Percentiles rank a stretch among this genome's conserved stretches.
Conservation (phyloP, 2,888 invertebrate species). For the Ctena decussata region DNA sequence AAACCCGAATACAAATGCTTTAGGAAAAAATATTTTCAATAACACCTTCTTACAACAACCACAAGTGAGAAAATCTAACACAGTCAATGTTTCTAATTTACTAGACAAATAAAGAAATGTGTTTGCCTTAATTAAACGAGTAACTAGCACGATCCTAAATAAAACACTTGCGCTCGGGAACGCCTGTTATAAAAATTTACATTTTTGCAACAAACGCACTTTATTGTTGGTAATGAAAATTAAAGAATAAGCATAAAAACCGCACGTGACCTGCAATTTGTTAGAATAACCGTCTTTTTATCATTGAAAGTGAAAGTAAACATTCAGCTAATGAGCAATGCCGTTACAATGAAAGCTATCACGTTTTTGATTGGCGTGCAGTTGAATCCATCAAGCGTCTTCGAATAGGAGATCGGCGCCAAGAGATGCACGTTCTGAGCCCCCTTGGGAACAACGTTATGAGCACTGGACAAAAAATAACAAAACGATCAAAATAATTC, state of each 20-base stretch:
- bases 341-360: neutral
- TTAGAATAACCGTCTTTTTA: slow-evolving; percentile 16
- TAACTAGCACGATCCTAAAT: neutral
- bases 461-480: too few relatives aligned
- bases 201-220: neutral
- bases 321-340: neutral
- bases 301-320: neutral
- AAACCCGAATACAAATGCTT: too few relatives aligned
- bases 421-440: too few relatives aligned
- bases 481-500: too few relatives aligned
- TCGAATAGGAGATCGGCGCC: too few relatives aligned
- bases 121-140: slow-evolving; percentile 1
- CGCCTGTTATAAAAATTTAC: neutral
- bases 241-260: neutral
- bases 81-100: neutral
- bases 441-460: too few relatives aligned
- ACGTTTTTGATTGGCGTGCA: slow-evolving; percentile 8
- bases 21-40: too few relatives aligned
- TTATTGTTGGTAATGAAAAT: neutral
- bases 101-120: slow-evolving; percentile 1
- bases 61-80: too few relatives aligned
- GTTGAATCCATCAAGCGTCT: too few relatives aligned
- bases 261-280: slow-evolving; percentile 14
- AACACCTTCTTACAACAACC: too few relatives aligned
- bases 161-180: neutral